Evolutionary conservation across 2,888 invertebrate species (phyloP), one percentile per base, ranked within the genome.

Genomic region (Cryptus armator): DNA sequence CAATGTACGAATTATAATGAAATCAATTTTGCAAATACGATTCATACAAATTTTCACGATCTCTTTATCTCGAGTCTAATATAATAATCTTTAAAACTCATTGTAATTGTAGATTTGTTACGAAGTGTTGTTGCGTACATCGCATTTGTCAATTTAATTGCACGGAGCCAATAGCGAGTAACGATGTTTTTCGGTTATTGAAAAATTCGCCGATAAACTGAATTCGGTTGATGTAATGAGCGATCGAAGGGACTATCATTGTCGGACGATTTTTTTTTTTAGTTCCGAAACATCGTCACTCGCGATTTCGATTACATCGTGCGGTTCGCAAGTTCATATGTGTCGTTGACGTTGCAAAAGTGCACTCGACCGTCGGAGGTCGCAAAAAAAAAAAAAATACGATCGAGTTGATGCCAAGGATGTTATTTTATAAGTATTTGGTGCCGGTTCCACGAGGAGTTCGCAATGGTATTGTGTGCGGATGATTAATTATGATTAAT

Each of bases 391-490:
- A 71, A 81, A 46, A 14, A 68, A 62, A 78, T 6, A 59, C 75
- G 72, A 68, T 84, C 77, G 44, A 81, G 16, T 77, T 59, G 53
- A 70, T 53, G 74, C 77, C 72, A 51, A 77, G 59, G 51, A 77
- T 46, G 77, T 84, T 84, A 77, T 77, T 78, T 84, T 77, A 74
- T 78, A 70, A 53, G 46, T 29, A 77, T 77, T 64, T 77, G 84
- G 84, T 84, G 81, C 68, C 81, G 81, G 81, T 84, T 74, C 59
- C 76, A 46, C 51, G 74, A 56, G 72, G 67, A 68, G 44, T 64
- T 74, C 29, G 48, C 81, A 16, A 46, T 29, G 19, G 67, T 67
- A 37, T 78, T 78, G 53, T 29, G 51, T 62, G n/a, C 72, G 76
- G 48, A 75, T 74, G 76, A 78, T 78, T 46, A 78, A 81, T 78